Percentiles rank a stretch among this genome's conserved stretches.
Evolutionary conservation across 2,113 vertebrate species (phyloP).

Genomic region (Callionymus lyra): DNA sequence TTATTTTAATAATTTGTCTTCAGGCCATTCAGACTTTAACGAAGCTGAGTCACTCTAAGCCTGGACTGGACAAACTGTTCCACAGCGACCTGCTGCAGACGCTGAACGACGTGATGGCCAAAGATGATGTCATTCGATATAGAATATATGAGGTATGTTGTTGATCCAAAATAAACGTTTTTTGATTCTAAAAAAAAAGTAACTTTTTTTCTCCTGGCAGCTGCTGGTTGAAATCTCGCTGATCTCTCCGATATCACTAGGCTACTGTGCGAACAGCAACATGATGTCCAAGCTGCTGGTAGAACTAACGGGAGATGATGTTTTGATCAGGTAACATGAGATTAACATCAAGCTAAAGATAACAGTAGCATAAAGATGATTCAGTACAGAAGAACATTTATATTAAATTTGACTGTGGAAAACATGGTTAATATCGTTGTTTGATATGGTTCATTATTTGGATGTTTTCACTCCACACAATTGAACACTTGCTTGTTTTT

Average conservation of each 20-base stretch:
- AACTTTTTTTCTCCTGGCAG: slow-evolving; percentile 53
- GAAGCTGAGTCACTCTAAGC: slow-evolving; percentile 70
- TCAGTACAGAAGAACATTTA: too few species aligned
- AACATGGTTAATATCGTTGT: too few species aligned
- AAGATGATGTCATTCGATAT: slow-evolving; percentile 80
- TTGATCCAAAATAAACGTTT: neutral
- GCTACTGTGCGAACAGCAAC: slow-evolving; percentile 76
- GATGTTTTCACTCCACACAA: too few species aligned
- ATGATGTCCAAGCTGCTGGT: slow-evolving; percentile 78
- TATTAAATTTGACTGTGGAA: too few species aligned
- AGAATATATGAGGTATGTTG: slow-evolving; percentile 84
- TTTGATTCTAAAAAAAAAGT: too few species aligned
- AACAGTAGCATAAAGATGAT: too few species aligned
- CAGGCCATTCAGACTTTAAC: slow-evolving; percentile 81
- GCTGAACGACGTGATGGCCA: slow-evolving; percentile 81
- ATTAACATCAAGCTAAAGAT: too few species aligned
- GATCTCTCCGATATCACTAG: slow-evolving; percentile 76
- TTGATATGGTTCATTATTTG: too few species aligned
- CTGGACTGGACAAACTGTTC: slow-evolving; percentile 81
- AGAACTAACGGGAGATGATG: slow-evolving; percentile 86
- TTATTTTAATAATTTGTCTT: slow-evolving; percentile 5
- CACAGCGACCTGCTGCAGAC: slow-evolving; percentile 72
- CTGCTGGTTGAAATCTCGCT: slow-evolving; percentile 81
- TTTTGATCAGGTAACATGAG: slow-evolving; percentile 84
- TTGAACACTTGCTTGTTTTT: neutral